Percentiles rank a stretch among this genome's conserved stretches.
These are phyloP conservation scores for Silurus glanis DNA, from an alignment of 2,113 vertebrate genomes.

Conservation along the genomic window DNA sequence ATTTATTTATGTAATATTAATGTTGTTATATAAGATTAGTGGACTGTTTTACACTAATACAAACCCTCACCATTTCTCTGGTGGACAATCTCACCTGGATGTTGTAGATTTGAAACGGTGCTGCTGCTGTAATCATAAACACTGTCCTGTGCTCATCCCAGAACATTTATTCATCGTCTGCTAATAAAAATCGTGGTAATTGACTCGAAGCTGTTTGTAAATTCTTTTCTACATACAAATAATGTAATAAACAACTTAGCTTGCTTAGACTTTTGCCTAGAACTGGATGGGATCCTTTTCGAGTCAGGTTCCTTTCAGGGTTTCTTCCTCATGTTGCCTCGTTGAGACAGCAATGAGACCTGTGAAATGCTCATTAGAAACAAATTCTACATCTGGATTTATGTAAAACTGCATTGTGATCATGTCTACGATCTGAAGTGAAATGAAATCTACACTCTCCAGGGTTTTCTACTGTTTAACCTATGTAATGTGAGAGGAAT, in stretches of 20 bases:
- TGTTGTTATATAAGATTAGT: not conserved
- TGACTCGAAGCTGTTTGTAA: not conserved
- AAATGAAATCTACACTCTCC: not conserved
- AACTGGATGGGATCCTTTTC: not conserved
- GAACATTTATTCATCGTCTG: not conserved
- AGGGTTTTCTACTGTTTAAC: not conserved
- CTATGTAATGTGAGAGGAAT: not conserved
- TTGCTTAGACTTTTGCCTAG: not conserved
- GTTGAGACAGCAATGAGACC: not conserved
- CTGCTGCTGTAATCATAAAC: not conserved
- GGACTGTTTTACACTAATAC: not conserved
- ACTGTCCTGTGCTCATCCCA: not conserved
- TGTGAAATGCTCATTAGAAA: not conserved
- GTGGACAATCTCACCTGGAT: not conserved
- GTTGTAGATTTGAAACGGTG: not conserved
- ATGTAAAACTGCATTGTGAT: not conserved
- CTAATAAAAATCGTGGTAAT: not conserved
- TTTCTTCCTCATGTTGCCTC: not conserved
- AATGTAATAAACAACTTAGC: not conserved
- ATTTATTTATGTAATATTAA: not conserved
- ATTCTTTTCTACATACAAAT: not conserved
- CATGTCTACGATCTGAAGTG: not conserved
- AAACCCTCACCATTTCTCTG: not conserved
- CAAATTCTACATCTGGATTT: not conserved
- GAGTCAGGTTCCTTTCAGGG: not conserved